A percentile compares a stretch with the other conserved stretches of the same genome.
phyloP scores from a whole-genome alignment of 2,888 invertebrate genomes.

The Lordiphosa fenestrarum region DNA sequence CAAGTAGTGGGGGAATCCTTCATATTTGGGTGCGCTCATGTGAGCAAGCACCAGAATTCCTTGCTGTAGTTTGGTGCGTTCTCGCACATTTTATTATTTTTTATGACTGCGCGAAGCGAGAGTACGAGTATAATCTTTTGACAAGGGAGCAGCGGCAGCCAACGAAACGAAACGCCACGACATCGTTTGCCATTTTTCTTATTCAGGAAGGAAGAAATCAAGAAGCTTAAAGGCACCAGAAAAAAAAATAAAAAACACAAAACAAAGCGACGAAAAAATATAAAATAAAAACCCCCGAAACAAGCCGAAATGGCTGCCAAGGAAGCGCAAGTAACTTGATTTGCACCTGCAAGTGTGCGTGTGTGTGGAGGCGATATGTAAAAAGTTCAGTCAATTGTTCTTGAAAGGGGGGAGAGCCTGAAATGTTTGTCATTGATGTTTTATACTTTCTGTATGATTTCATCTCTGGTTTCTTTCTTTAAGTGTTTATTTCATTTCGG shows the following conservation, averaged over 20 bases:
- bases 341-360: conserved; percentile 44
- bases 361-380: conserved; percentile 19
- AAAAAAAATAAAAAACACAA: conserved; percentile 41
- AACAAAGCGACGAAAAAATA: conserved; percentile 29
- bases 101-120: conserved; percentile 62
- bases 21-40: conserved; percentile 68
- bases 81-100: conserved; percentile 71
- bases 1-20: conserved; percentile 26
- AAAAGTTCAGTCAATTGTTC: conserved; percentile 26
- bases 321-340: conserved; percentile 62
- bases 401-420: not conserved
- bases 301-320: conserved; percentile 60
- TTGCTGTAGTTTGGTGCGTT: conserved; percentile 49
- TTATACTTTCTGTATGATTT: conserved; percentile 12
- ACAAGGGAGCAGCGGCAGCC: conserved; percentile 14
- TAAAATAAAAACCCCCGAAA: conserved; percentile 57
- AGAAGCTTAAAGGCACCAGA: conserved; percentile 44
- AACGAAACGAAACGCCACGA: conserved; percentile 33
- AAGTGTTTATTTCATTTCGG: conserved; percentile 2
- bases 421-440: conserved; percentile 62
- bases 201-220: conserved; percentile 70
- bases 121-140: conserved; percentile 44
- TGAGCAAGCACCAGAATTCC: conserved; percentile 27
- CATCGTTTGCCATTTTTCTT: conserved; percentile 45
- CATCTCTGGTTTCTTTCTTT: conserved; percentile 6